phyloP scores from a whole-genome alignment of 2,113 vertebrate species.

The Daboia siamensis region DNA sequence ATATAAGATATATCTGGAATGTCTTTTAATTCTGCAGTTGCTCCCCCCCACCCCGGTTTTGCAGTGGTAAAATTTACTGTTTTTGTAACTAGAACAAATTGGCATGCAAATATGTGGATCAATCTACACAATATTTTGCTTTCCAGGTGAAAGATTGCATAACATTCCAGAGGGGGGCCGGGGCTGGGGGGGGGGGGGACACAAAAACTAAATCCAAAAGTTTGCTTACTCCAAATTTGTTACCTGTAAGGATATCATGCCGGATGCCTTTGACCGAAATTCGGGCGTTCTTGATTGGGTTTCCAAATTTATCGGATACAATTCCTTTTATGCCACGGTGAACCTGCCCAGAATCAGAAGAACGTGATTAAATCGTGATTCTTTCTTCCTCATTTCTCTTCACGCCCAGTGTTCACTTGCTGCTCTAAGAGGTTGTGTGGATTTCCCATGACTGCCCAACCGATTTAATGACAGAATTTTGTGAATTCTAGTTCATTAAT shows the following conservation, averaged over 20 bases:
- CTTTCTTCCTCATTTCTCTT: not conserved
- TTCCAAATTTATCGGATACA: conserved; percentile 82
- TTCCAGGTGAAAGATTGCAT: not conserved
- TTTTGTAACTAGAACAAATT: not conserved
- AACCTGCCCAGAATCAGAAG: conserved; percentile 69
- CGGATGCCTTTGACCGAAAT: conserved; percentile 84
- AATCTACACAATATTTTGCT: not conserved
- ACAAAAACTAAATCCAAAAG: too few species aligned
- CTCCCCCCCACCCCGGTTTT: not conserved
- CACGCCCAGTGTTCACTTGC: not conserved
- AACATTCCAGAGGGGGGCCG: not conserved
- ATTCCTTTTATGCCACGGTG: conserved; percentile 92
- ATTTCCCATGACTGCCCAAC: not conserved
- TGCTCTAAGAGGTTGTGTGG: not conserved
- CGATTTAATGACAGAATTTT: not conserved
- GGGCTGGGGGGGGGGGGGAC: accelerated
- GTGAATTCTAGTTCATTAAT: not conserved
- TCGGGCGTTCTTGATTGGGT: conserved; percentile 86
- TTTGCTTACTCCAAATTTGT: not conserved
- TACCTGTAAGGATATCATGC: conserved; percentile 91
- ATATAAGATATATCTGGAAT: not conserved
- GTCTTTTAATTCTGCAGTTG: not conserved
- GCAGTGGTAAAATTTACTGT: not conserved
- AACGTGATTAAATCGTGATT: accelerated
- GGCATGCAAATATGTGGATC: not conserved